Conservation (phyloP, 1,140 invertebrate genomes). For the Heliconius congener region DNA sequence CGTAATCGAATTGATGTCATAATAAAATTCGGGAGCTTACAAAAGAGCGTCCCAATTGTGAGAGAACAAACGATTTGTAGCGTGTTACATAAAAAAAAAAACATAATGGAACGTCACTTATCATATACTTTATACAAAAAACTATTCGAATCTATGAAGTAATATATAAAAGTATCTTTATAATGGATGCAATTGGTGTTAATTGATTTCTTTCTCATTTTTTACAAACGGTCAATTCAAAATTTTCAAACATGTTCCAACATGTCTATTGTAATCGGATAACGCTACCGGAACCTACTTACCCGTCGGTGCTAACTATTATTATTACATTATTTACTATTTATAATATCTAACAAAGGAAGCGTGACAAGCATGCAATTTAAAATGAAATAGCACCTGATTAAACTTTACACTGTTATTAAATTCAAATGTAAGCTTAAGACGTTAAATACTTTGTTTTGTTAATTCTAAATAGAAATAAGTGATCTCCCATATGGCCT, state of each 20-base stretch:
- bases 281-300: constrained; percentile 17
- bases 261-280: neutral
- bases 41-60: neutral
- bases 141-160: neutral
- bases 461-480: constrained; percentile 1
- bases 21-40: constrained; percentile 2
- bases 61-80: neutral
- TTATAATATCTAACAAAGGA: constrained; percentile 29
- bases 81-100: neutral
- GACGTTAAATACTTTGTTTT: constrained; percentile 21
- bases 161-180: neutral
- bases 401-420: constrained; percentile 25
- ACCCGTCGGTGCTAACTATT: constrained; percentile 27
- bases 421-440: constrained; percentile 28
- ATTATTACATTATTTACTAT: constrained; percentile 11
- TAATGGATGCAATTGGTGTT: neutral
- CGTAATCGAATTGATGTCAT: neutral
- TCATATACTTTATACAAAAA: neutral
- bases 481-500: neutral
- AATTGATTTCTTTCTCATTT: neutral
- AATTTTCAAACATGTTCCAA: neutral
- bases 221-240: neutral
- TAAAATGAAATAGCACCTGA: constrained; percentile 34
- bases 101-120: neutral
- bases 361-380: constrained; percentile 34